These are phyloP conservation scores for Leptogaster cylindrica DNA, from an alignment of 2,888 invertebrate species.

Conservation along the genomic window DNA sequence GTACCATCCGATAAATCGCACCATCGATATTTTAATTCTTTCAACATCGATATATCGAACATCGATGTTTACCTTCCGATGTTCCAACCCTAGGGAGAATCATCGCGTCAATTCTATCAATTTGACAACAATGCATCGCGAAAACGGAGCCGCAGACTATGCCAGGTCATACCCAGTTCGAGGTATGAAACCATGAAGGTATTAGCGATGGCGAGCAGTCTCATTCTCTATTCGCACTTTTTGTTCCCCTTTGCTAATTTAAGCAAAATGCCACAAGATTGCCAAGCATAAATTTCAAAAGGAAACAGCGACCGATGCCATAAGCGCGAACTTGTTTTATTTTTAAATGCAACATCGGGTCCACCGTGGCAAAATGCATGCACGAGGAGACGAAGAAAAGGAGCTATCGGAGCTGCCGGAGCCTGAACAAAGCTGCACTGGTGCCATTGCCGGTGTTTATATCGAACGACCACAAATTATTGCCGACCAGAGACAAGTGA, in stretches of 20 bases:
- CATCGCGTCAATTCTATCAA: no score
- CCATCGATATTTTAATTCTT: no score
- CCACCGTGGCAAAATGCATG: neutral
- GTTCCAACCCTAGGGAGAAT: no score
- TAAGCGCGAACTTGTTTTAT: neutral
- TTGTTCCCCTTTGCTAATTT: neutral
- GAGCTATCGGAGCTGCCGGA: no score
- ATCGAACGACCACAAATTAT: neutral
- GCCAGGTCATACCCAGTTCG: conserved; percentile 6
- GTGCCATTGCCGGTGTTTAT: no score
- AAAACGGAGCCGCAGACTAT: neutral
- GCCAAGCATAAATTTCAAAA: neutral
- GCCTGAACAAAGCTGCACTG: no score
- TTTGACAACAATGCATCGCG: conserved; percentile 27
- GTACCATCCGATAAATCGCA: no score
- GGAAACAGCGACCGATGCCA: conserved; percentile 9
- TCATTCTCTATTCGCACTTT: conserved; percentile 11
- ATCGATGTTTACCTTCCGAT: no score
- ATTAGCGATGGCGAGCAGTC: neutral
- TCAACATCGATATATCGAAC: no score
- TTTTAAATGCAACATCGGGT: neutral
- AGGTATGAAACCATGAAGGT: conserved; percentile 15
- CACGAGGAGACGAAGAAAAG: no score
- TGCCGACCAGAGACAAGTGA: neutral
- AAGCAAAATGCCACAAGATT: neutral